phyloP scores from a whole-genome alignment of 92 coral and sea anemone genomes.

The Diadumene lineata region DNA sequence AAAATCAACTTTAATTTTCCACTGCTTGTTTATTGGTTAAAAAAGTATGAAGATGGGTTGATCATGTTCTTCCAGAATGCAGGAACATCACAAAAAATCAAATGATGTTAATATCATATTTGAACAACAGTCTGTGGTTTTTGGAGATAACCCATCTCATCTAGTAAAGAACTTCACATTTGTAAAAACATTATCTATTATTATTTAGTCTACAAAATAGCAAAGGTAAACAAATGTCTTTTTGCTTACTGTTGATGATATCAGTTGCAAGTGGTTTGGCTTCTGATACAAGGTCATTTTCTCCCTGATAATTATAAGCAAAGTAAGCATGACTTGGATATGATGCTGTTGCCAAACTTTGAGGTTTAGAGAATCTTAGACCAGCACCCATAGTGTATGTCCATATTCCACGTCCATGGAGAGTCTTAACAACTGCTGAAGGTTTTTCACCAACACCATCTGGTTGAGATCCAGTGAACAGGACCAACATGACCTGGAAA shows the following conservation, averaged over 20 bases:
- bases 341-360: background rate
- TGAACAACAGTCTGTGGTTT: too few relatives aligned
- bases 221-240: too few relatives aligned
- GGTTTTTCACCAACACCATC: conserved; percentile 7
- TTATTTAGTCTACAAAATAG: too few relatives aligned
- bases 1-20: too few relatives aligned
- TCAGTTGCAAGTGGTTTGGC: conserved; percentile 5
- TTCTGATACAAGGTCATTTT: background rate
- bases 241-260: conserved; percentile 9
- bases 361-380: conserved; percentile 1
- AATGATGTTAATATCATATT: too few relatives aligned
- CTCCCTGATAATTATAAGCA: conserved; percentile 16
- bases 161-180: too few relatives aligned
- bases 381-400: conserved; percentile 10
- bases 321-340: conserved; percentile 20
- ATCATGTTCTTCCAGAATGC: too few relatives aligned
- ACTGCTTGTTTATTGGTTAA: too few relatives aligned
- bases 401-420: background rate
- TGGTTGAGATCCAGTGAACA: conserved; percentile 16
- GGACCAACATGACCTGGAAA: conserved; percentile 9
- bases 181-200: too few relatives aligned
- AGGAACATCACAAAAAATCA: too few relatives aligned
- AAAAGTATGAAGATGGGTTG: too few relatives aligned
- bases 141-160: too few relatives aligned
- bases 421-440: conserved; percentile 2